phyloP scores from a whole-genome alignment of 2,797 vertebrate species.

The Tragelaphus eurycerus region DNA sequence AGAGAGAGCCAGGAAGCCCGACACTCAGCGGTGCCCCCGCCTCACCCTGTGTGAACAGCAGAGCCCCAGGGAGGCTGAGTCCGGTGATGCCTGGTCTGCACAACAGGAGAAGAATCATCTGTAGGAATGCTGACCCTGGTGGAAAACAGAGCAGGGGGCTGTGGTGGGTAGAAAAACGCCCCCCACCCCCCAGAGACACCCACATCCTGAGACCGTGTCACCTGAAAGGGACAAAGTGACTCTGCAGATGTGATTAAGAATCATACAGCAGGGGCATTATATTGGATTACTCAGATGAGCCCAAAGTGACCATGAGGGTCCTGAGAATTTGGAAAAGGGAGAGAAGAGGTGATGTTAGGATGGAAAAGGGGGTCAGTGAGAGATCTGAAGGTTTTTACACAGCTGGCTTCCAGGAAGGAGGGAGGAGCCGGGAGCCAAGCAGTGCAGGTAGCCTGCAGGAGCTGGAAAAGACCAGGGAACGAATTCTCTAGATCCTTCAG shows the following conservation, averaged over 20 bases:
- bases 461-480: background rate
- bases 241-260: background rate
- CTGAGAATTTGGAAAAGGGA: background rate
- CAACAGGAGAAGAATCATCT: rapidly evolving
- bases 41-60: rapidly evolving
- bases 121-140: rapidly evolving
- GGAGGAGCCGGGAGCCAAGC: background rate
- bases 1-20: background rate
- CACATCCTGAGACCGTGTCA: background rate
- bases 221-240: too few species aligned
- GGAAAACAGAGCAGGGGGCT: background rate
- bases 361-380: background rate
- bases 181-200: background rate
- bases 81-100: rapidly evolving
- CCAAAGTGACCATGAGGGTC: background rate
- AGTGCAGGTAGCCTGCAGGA: background rate
- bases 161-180: rapidly evolving
- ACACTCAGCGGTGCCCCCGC: rapidly evolving
- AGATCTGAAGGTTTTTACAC: rapidly evolving
- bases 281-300: background rate
- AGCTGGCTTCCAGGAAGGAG: background rate
- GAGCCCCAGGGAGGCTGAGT: background rate
- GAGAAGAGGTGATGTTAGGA: rapidly evolving
- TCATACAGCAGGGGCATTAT: background rate
- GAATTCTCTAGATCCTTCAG: background rate